These are phyloP conservation scores for Sylvicola fuscatus DNA, from an alignment of 2,888 invertebrate genomes.

Conservation along the genomic window DNA sequence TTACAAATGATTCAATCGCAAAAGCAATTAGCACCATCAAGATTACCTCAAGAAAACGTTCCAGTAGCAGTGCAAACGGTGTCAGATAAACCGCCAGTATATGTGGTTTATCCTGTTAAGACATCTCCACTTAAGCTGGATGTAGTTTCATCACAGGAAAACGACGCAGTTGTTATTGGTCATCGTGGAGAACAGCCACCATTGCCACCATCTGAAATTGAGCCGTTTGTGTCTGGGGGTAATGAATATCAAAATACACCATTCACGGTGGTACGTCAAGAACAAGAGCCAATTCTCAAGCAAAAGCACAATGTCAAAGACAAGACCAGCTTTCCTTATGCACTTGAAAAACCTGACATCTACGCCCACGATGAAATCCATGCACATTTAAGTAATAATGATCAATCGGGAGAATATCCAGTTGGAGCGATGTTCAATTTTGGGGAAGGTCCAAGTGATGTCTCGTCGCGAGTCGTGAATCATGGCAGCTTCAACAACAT, in stretches of 20 bases:
- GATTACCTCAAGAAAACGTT: slow-evolving; percentile 13
- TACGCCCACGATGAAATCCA: not conserved
- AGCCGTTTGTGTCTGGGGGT: slow-evolving; percentile 11
- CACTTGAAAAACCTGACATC: slow-evolving; percentile 36
- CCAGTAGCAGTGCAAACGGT: slow-evolving; percentile 6
- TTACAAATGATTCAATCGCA: slow-evolving; percentile 42
- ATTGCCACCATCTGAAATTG: slow-evolving; percentile 22
- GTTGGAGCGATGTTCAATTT: slow-evolving; percentile 7
- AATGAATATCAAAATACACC: slow-evolving; percentile 25
- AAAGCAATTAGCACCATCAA: slow-evolving; percentile 19
- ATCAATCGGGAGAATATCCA: slow-evolving; percentile 20
- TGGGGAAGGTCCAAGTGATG: slow-evolving; percentile 19
- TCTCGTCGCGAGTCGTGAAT: slow-evolving; percentile 26
- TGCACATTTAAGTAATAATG: not conserved
- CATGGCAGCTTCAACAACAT: slow-evolving; percentile 14
- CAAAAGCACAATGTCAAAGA: slow-evolving; percentile 18
- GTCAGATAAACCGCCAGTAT: slow-evolving; percentile 25
- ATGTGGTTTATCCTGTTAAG: slow-evolving; percentile 39
- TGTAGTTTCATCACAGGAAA: slow-evolving; percentile 15
- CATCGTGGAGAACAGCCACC: slow-evolving; percentile 30
- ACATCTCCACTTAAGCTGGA: slow-evolving; percentile 27
- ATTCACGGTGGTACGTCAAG: slow-evolving; percentile 23
- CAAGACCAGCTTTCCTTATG: slow-evolving; percentile 40
- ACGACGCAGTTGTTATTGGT: slow-evolving; percentile 31
- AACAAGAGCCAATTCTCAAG: slow-evolving; percentile 26